These are phyloP conservation scores for Acanthisitta chloris DNA, from an alignment of 2,113 vertebrate species.

Conservation along the genomic window DNA sequence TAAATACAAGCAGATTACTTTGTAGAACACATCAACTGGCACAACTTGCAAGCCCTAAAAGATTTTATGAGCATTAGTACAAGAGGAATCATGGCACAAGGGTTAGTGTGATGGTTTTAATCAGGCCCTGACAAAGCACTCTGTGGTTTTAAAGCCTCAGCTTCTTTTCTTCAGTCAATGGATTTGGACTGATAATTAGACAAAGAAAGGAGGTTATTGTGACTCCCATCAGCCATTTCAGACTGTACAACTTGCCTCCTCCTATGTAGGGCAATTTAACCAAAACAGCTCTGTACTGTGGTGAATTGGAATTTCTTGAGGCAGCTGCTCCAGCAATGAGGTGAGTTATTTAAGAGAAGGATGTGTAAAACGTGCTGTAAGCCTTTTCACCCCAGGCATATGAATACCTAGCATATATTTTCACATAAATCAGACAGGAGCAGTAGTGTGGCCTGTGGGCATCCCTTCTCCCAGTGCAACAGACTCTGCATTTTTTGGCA, in stretches of 20 bases:
- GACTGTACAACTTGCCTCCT: too few species aligned
- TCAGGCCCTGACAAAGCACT: not conserved
- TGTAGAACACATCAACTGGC: not conserved
- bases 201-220: not conserved
- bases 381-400: not conserved
- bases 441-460: not conserved
- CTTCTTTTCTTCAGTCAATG: not conserved
- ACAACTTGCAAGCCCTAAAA: not conserved
- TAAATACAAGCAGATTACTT: not conserved
- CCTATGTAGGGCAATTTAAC: not conserved
- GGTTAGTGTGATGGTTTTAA: not conserved
- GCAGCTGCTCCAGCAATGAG: not conserved
- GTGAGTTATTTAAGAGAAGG: not conserved
- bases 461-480: not conserved
- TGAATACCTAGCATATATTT: not conserved
- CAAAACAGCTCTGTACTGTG: rapidly evolving
- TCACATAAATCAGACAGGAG: not conserved
- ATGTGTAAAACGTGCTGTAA: not conserved
- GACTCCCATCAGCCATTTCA: not conserved
- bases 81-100: not conserved
- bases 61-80: not conserved
- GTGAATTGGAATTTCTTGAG: not conserved
- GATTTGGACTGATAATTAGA: not conserved
- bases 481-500: not conserved
- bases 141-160: not conserved